phyloP scores from a whole-genome alignment of 1,140 invertebrate genomes.

The Ectropis grisescens region DNA sequence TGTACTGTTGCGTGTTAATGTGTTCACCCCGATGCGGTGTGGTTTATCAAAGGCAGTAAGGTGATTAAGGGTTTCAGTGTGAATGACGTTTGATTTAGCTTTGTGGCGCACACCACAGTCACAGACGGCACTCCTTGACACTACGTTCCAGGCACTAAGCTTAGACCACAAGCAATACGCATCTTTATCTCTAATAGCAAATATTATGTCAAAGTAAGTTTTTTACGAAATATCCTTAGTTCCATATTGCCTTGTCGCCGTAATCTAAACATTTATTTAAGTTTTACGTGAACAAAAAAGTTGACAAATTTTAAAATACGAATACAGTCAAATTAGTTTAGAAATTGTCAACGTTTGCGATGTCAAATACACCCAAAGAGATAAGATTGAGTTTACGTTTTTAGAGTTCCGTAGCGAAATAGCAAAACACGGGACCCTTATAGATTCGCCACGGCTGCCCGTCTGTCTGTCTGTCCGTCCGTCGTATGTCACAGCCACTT shows the following conservation, averaged over 20 bases:
- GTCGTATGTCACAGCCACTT: too few relatives aligned
- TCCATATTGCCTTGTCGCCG: not conserved
- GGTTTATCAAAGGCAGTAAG: conserved; percentile 37
- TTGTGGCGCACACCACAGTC: conserved; percentile 11
- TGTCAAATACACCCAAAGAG: too few relatives aligned
- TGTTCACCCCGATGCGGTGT: conserved; percentile 18
- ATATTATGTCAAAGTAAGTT: not conserved
- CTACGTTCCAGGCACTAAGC: not conserved
- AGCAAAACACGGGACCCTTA: too few relatives aligned
- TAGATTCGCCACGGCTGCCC: too few relatives aligned
- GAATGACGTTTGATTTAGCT: conserved; percentile 45
- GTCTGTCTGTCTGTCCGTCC: too few relatives aligned
- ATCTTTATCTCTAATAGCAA: not conserved
- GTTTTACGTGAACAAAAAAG: too few relatives aligned
- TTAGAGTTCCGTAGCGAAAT: too few relatives aligned
- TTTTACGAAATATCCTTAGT: not conserved
- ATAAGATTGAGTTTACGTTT: too few relatives aligned
- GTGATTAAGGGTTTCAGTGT: conserved; percentile 34
- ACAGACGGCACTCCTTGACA: not conserved
- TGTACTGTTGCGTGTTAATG: conserved; percentile 1
- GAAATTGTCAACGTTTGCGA: too few relatives aligned
- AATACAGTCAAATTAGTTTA: too few relatives aligned
- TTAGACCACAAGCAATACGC: not conserved
- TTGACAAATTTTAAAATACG: too few relatives aligned
- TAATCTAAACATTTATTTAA: too few relatives aligned